Evolutionary conservation across 2,888 invertebrate species (phyloP), one percentile per base, ranked within the genome.

Genomic region (Sialis lutaria): DNA sequence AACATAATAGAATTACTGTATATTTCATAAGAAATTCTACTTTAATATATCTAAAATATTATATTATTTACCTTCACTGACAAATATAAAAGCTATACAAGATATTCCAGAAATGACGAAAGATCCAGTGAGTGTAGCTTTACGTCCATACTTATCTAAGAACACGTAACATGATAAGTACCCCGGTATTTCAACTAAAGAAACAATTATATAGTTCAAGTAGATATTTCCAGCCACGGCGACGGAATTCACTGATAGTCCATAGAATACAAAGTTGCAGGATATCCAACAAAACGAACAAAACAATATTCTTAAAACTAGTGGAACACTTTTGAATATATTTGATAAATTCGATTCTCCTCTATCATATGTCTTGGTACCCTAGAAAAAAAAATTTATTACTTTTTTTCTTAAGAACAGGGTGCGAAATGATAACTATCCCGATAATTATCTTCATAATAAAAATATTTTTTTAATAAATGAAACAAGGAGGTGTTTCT

Each of bases 211-310:
- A 57, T 83, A 88, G 63, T 86, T 87, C n/a, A 82, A 61, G 60
- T 86, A 86, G 55, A 77, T 77, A 60, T 85, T 77, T 1, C 85
- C 86, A 13, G 75, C 76, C 42, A 88, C 64, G 0, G 79, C 72
- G 3, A 85, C 83, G 0, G 86, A 78, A 63, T 84, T 85, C 46
- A 88, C 69, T 0, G 83, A 83, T 34, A 88, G 64, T 0, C 88
- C 88, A 56, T 85, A 87, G 61, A 83, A 88, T 22, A 86, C 77
- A 52, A 87, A 78, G 0, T 82, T 79, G 55, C 81, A 78, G 0
- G 84, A 79, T 10, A 84, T 75, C 85, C 85, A 86, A 67, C 83
- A 84, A 54, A 83, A 74, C n/a, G 80, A 79, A 53, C 83, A 82
- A 44, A 77, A 76, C 1, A 70, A 53, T 42, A 79, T 63, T 33